Conservation (phyloP, 92 coral and sea anemone species). For the Virgularia gustaviana region DNA sequence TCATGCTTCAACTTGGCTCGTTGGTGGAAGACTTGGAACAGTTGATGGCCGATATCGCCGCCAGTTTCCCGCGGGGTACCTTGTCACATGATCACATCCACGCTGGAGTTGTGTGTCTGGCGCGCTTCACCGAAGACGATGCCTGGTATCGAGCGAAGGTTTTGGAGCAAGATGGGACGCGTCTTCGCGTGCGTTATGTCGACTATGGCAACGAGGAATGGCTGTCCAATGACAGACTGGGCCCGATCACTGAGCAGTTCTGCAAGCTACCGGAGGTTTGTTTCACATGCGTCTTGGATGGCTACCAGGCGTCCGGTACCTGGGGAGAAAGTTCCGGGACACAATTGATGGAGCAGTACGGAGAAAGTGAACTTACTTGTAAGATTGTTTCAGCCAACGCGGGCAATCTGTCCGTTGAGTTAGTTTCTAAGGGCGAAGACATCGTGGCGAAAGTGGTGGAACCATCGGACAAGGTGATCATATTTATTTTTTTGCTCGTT, state of each 20-base stretch:
- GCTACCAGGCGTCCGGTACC: conserved; percentile 32
- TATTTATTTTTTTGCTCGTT: too few species aligned
- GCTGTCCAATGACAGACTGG: conserved; percentile 54
- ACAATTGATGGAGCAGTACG: conserved; percentile 40
- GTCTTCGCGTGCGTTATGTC: conserved; percentile 59
- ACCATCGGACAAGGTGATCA: neutral
- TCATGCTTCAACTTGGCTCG: conserved; percentile 67
- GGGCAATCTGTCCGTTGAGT: conserved; percentile 41
- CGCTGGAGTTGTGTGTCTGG: conserved; percentile 53
- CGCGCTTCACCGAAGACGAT: conserved; percentile 67
- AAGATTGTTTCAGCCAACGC: conserved; percentile 34
- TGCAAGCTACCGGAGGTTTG: conserved; percentile 65
- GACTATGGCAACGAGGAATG: conserved; percentile 87
- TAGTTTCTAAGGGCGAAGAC: conserved; percentile 45
- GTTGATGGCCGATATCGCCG: conserved; percentile 73
- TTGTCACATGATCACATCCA: conserved; percentile 20
- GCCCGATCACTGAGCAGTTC: conserved; percentile 52
- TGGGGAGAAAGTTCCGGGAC: conserved; percentile 48
- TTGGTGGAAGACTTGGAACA: conserved; percentile 57
- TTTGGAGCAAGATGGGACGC: conserved; percentile 30
- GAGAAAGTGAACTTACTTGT: conserved; percentile 45
- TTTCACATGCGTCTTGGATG: conserved; percentile 55
- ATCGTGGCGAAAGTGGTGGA: conserved; percentile 16
- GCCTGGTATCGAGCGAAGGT: conserved; percentile 75
- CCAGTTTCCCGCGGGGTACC: conserved; percentile 14